These are phyloP conservation scores for Ceryle rudis DNA, from an alignment of 2,797 vertebrate species.

Conservation along the genomic window DNA sequence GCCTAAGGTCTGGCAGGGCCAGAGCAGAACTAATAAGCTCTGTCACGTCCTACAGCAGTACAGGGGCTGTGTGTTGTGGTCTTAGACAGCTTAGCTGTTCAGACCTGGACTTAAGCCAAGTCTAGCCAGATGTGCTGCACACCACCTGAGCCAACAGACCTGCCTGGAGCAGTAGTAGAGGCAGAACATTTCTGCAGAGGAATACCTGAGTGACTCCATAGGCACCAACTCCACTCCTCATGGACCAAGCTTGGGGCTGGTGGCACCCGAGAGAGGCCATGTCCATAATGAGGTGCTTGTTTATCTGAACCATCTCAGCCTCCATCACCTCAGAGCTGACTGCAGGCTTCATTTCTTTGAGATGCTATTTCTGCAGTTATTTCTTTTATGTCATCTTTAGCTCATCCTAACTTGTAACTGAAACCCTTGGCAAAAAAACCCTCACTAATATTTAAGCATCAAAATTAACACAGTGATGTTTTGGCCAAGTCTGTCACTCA, in stretches of 20 bases:
- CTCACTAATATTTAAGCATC: neutral
- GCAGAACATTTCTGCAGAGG: neutral
- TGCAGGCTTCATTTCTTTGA: neutral
- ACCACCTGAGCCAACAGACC: neutral
- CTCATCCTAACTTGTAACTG: neutral
- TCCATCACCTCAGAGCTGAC: neutral
- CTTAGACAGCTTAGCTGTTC: neutral
- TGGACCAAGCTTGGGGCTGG: neutral
- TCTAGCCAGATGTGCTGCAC: neutral
- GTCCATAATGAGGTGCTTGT: neutral
- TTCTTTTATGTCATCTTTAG: constrained; percentile 3
- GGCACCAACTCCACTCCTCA: neutral
- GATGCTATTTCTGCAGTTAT: neutral
- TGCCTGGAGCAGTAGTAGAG: neutral
- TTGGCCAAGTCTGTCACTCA: neutral
- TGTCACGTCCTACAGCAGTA: neutral
- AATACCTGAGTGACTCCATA: neutral
- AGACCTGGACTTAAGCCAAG: neutral
- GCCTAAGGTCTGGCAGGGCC: neutral
- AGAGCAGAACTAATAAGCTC: neutral
- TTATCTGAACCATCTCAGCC: neutral
- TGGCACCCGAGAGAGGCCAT: neutral
- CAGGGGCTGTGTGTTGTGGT: neutral
- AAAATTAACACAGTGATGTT: neutral
- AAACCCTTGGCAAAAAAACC: neutral